Base-by-base conservation (phyloP, 2,888 invertebrate species). In the Ormyrus nitidulus region DNA sequence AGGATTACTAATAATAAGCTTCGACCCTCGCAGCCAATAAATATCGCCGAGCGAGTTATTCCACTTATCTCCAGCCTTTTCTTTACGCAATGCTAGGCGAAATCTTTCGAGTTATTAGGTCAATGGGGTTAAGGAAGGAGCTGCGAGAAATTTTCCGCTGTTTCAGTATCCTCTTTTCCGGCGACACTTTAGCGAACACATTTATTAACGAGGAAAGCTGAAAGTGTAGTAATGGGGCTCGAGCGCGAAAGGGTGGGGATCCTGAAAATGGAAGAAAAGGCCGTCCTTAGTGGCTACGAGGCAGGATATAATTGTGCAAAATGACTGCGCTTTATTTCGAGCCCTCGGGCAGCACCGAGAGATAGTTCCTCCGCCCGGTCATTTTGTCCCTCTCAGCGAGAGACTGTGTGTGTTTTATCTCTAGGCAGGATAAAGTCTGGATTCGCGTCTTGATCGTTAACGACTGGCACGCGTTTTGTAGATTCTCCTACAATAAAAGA, bases 251-350 rank as follows among this genome's bases (percentile, higher is more conserved):
- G 48, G n/a, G 46, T 64, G 13, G n/a, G 46, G 54, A 65, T 59
- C 19, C 51, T 66, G 19, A 66, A 76, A 68, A 68, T 68, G 58
- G 71, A 80, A 82, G 65, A 64, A 69, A 70, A 71, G 13, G 72
- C 72, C 69, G 73, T 79, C 64, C 75, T 80, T 74, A 82, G 75
- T 71, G 69, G 77, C 74, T 76, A 77, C 73, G 79, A 66, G 77
- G 77, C 78, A 83, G 69, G 81, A 82, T 83, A 84, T 85, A 85
- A 85, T 85, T 85, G 84, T 82, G 83, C 82, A 82, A 84, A 84
- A 85, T 83, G 83, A 82, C 80, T 82, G 81, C 78, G 81, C 84
- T 85, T 84, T 84, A 83, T 86, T 85, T 84, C 73, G 81, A 81
- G 80, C 78, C 82, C 76, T 72, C 71, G 81, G 80, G 82, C 53